These are phyloP conservation scores for Takifugu flavidus DNA, from an alignment of 2,113 vertebrate genomes.

Conservation along the genomic window DNA sequence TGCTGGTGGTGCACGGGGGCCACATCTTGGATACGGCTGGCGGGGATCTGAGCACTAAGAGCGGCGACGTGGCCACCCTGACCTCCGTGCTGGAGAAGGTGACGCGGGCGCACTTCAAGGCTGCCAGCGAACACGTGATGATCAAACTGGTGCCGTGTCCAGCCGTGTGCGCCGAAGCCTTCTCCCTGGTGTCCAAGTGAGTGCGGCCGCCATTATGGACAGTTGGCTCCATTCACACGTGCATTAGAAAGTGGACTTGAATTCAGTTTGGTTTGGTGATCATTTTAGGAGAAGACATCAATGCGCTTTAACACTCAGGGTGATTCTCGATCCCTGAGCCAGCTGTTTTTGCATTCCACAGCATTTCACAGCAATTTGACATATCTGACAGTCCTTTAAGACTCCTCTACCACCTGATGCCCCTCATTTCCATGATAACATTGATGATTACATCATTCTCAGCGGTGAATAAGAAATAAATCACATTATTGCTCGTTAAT, in stretches of 20 bases:
- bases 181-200: constrained; percentile 94
- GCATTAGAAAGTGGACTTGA: too few species aligned
- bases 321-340: too few species aligned
- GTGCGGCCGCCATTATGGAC: constrained; percentile 34
- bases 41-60: constrained; percentile 84
- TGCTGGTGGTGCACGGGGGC: constrained; percentile 92
- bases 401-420: too few species aligned
- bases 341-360: too few species aligned
- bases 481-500: too few species aligned
- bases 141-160: constrained; percentile 91
- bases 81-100: constrained; percentile 91
- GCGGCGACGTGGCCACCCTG: constrained; percentile 85
- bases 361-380: too few species aligned
- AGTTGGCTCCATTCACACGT: background rate
- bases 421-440: too few species aligned
- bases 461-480: too few species aligned
- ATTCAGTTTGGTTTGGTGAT: background rate
- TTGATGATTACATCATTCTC: too few species aligned
- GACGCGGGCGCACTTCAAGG: constrained; percentile 86
- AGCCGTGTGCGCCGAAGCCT: constrained; percentile 91
- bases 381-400: too few species aligned
- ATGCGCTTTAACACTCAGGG: too few species aligned
- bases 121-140: constrained; percentile 85
- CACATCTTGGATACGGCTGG: constrained; percentile 87
- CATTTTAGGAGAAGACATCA: background rate